Percentiles rank a stretch among this genome's conserved stretches.
Evolutionary conservation across 2,113 vertebrate genomes (phyloP).

Genomic region (Plotosus lineatus): DNA sequence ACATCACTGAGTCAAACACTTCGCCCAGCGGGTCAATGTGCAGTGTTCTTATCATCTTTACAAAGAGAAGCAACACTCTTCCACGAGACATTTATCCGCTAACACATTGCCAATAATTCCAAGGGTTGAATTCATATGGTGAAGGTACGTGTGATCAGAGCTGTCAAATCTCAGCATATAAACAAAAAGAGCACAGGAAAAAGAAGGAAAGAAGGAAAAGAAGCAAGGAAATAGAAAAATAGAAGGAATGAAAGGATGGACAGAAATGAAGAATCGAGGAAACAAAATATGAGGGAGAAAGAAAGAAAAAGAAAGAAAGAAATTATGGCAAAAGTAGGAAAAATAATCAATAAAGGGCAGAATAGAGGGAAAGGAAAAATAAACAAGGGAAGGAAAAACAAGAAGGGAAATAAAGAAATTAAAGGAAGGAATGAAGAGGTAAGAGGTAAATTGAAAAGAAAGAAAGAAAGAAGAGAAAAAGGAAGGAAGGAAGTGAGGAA

Average conservation of each 20-base stretch:
- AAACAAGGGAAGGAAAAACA: no score
- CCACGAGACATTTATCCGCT: constrained; percentile 31
- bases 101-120: constrained; percentile 22
- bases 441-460: no score
- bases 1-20: constrained; percentile 36
- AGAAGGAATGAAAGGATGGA: neutral
- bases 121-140: constrained; percentile 2
- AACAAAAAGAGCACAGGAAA: neutral
- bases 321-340: no score
- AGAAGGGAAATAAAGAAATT: no score
- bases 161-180: neutral
- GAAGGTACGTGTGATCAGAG: constrained; percentile 12
- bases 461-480: no score
- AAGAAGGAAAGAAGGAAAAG: no score
- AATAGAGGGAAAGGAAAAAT: no score
- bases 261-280: no score
- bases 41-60: constrained; percentile 28
- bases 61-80: constrained; percentile 43
- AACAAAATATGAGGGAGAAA: no score
- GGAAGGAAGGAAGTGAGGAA: no score
- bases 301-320: neutral
- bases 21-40: constrained; percentile 36
- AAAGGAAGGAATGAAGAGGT: no score
- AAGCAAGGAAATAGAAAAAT: neutral
- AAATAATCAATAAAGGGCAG: no score